Conservation (phyloP, 1,140 invertebrate genomes). For the Melanaphis sacchari region DNA sequence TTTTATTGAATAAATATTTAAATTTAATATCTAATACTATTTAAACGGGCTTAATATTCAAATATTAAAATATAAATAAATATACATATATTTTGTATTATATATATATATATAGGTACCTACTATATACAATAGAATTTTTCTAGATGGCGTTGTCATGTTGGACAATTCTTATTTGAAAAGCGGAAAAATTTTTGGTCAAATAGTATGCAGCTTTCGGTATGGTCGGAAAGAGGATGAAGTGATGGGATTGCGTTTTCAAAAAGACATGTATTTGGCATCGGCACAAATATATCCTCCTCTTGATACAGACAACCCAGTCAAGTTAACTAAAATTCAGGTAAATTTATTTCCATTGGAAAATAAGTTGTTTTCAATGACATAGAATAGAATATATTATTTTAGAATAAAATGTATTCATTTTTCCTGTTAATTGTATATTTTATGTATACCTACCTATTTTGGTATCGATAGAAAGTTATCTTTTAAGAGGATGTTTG, state of each 20-base stretch:
- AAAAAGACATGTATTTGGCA: constrained; percentile 92
- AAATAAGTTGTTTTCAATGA: neutral
- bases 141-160: constrained; percentile 88
- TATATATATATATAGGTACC: no score
- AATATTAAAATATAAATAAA: neutral
- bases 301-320: constrained; percentile 66
- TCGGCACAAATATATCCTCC: constrained; percentile 87
- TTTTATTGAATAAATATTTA: neutral
- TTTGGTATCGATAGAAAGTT: no score
- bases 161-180: constrained; percentile 91
- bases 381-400: neutral
- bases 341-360: constrained; percentile 59
- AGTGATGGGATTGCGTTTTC: constrained; percentile 96
- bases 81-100: neutral
- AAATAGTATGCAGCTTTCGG: constrained; percentile 94
- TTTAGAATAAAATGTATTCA: no score
- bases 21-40: no score
- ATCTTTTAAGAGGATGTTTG: no score
- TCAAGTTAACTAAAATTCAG: constrained; percentile 73
- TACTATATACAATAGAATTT: neutral
- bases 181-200: constrained; percentile 87
- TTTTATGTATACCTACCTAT: no score
- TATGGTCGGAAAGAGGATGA: constrained; percentile 98
- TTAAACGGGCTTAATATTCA: no score
- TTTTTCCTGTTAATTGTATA: no score